Base-by-base conservation (phyloP, 2,113 vertebrate genomes). In the Anhinga rufa region DNA sequence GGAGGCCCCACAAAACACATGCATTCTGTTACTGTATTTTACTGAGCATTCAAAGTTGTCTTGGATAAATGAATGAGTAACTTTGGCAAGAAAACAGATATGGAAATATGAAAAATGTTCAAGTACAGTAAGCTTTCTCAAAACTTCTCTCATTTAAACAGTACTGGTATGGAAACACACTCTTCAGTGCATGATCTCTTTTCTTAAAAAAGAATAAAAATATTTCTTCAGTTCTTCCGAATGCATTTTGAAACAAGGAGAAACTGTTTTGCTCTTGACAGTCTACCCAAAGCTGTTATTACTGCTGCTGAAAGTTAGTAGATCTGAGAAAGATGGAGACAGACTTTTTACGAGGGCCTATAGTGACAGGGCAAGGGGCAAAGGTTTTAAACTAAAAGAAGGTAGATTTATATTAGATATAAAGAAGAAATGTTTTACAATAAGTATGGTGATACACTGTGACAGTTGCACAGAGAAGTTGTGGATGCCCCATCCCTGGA, bases 381-480 rank as follows among this genome's bases (percentile, higher is more conserved):
- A 11, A 1, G 2, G 15, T 36, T 70, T 51, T 21, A 34, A 57
- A 17, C 15, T 64, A 2, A 7, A 64, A 52, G 28, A 64, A 48
- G 7, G 31, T 2, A 14, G 34, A 14, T 44, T 61, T 36, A 49
- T 17, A 3, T 52, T 9, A 20, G 21, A 9, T 22, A 8, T 18
- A 3, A 29, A 9, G 29, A 52, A 48, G 16, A 44, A 58, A 6
- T 28, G 2, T 1, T 36, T 48, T 3, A 2, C 6, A 1, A 0
- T n/a, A 64, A 40, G 42, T 22, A 22, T 8, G 32, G 17, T 51
- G 51, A 72, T 22, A 3, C 16, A 2, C 29, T 70, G 55, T 7
- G 2, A 2, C 14, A 42, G n/a, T 2, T 70, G 14, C 31, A 57
- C 54, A 44, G 44, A 51, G 61, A 18, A 13, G 44, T 3, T 49